phyloP scores from a whole-genome alignment of 2,113 vertebrate genomes.

The Pachyramphus minor region DNA sequence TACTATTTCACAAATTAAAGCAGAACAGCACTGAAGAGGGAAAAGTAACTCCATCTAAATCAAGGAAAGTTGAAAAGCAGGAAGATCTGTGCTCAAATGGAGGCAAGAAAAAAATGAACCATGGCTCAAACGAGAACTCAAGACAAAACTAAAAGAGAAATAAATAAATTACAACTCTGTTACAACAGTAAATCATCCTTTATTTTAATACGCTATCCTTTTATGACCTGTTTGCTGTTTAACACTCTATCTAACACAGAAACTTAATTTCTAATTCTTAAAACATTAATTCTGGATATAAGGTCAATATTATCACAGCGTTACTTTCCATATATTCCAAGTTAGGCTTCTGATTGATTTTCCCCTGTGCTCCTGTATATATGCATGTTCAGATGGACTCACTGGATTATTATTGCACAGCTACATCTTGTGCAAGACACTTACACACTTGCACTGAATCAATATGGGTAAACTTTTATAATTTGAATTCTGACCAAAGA shows the following conservation, averaged over 20 bases:
- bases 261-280: not conserved
- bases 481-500: not conserved
- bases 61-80: not conserved
- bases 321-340: not conserved
- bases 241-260: not conserved
- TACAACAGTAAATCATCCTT: not conserved
- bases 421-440: not conserved
- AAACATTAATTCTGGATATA: not conserved
- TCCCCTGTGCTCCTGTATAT: not conserved
- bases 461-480: not conserved
- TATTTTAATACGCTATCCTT: not conserved
- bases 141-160: not conserved
- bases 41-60: not conserved
- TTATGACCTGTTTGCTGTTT: not conserved
- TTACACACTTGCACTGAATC: not conserved
- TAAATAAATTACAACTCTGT: not conserved
- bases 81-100: not conserved
- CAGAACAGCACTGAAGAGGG: not conserved
- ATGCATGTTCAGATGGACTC: rapidly evolving
- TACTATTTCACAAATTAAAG: conserved; percentile 31
- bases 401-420: not conserved
- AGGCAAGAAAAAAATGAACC: not conserved
- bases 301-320: not conserved
- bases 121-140: not conserved
- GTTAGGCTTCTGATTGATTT: not conserved